Conservation (phyloP, 2,888 invertebrate species). For the Hypsopygia costalis region DNA sequence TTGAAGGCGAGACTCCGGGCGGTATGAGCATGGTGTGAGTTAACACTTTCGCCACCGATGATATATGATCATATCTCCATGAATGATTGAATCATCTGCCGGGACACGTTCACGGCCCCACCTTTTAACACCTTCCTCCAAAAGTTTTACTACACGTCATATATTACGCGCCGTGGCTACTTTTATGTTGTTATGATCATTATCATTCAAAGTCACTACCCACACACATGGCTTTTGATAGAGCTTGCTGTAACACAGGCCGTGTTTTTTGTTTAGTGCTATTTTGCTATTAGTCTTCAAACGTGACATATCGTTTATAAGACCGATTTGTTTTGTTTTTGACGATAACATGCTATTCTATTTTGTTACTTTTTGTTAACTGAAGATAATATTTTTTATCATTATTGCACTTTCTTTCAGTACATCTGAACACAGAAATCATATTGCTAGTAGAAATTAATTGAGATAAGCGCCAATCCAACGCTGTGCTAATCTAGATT, state of each 20-base stretch:
- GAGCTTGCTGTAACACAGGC: conserved; percentile 31
- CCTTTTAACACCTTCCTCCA: conserved; percentile 77
- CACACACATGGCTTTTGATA: conserved; percentile 49
- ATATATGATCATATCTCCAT: conserved; percentile 74
- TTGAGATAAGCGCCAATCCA: too few species aligned
- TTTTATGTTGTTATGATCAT: conserved; percentile 76
- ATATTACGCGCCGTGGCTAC: conserved; percentile 70
- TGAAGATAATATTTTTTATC: too few species aligned
- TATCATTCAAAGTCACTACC: conserved; percentile 74
- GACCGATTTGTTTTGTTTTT: not conserved
- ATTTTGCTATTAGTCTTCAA: conserved; percentile 28
- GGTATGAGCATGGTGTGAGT: conserved; percentile 48
- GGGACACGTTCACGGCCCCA: conserved; percentile 66
- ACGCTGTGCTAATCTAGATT: too few species aligned
- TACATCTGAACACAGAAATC: too few species aligned
- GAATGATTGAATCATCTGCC: conserved; percentile 77
- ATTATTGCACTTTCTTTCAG: too few species aligned
- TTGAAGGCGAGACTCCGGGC: conserved; percentile 44
- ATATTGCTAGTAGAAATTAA: too few species aligned
- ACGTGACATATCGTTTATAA: conserved; percentile 13
- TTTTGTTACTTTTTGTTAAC: too few species aligned
- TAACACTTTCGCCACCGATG: conserved; percentile 74
- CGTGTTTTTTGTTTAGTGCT: conserved; percentile 29
- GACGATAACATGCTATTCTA: too few species aligned
- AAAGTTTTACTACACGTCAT: conserved; percentile 74